Evolutionary conservation across 2,113 vertebrate species (phyloP).

Genomic region (Peucedramus taeniatus): DNA sequence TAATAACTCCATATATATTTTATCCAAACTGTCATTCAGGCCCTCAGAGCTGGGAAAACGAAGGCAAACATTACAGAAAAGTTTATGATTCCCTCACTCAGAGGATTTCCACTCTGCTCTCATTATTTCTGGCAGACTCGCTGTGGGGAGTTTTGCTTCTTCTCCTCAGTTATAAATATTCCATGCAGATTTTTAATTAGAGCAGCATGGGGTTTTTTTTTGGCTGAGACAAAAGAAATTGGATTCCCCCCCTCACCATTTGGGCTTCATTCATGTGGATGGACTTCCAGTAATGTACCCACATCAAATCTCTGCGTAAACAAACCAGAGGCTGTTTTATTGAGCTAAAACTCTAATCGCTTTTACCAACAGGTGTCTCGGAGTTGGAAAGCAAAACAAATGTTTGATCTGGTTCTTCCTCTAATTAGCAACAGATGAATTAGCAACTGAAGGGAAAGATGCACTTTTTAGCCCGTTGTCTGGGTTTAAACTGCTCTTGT

Average conservation of each 20-base stretch:
- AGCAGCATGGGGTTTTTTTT: neutral
- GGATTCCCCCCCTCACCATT: neutral
- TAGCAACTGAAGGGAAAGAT: neutral
- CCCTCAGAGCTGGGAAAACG: neutral
- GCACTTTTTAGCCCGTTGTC: neutral
- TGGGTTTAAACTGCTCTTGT: neutral
- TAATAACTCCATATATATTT: constrained; percentile 14
- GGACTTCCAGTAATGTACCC: neutral
- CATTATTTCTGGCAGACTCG: constrained; percentile 31
- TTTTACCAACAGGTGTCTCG: neutral
- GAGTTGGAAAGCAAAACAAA: neutral
- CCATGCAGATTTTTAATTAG: constrained; percentile 63
- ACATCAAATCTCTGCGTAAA: neutral
- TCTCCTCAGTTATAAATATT: constrained; percentile 57
- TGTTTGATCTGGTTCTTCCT: neutral
- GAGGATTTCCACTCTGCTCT: constrained; percentile 21
- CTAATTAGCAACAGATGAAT: neutral
- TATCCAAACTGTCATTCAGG: neutral
- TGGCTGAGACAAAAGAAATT: constrained; percentile 40
- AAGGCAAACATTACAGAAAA: constrained; percentile 7
- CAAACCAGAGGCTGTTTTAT: neutral
- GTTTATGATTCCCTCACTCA: neutral
- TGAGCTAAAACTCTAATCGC: neutral
- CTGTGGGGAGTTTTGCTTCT: constrained; percentile 9
- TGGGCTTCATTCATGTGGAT: constrained; percentile 3